These are phyloP conservation scores for Rattus rattus DNA, from an alignment of 2,113 vertebrate species.

Conservation along the genomic window DNA sequence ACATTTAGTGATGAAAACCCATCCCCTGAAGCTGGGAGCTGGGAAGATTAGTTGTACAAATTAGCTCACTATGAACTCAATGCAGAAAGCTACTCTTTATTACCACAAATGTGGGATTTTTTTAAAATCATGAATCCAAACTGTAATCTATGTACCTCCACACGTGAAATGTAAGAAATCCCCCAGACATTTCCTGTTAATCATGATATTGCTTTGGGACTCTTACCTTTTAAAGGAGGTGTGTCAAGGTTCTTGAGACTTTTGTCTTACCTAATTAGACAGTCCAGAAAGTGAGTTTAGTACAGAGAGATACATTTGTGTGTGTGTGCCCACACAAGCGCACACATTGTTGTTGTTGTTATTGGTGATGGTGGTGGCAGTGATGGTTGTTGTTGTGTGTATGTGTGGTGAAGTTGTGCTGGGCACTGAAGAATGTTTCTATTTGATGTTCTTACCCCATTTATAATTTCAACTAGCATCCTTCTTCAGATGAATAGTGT, in stretches of 20 bases:
- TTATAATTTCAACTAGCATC: background rate
- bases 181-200: background rate
- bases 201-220: background rate
- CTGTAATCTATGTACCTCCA: background rate
- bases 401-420: background rate
- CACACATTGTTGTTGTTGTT: background rate
- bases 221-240: slow-evolving; percentile 1
- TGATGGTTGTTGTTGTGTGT: background rate
- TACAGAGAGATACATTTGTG: background rate
- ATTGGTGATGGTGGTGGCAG: no score
- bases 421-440: background rate
- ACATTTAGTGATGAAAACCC: background rate
- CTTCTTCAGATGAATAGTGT: slow-evolving; percentile 14
- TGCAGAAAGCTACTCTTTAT: background rate
- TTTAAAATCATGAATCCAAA: background rate
- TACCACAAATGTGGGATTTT: background rate
- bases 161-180: background rate
- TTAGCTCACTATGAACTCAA: background rate
- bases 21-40: background rate
- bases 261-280: slow-evolving; percentile 3
- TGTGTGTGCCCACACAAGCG: background rate
- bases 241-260: background rate
- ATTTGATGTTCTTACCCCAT: background rate
- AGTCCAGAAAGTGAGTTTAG: background rate
- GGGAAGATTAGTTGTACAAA: background rate